phyloP scores from a whole-genome alignment of 2,797 vertebrate genomes.

The Neosalanx taihuensis region DNA sequence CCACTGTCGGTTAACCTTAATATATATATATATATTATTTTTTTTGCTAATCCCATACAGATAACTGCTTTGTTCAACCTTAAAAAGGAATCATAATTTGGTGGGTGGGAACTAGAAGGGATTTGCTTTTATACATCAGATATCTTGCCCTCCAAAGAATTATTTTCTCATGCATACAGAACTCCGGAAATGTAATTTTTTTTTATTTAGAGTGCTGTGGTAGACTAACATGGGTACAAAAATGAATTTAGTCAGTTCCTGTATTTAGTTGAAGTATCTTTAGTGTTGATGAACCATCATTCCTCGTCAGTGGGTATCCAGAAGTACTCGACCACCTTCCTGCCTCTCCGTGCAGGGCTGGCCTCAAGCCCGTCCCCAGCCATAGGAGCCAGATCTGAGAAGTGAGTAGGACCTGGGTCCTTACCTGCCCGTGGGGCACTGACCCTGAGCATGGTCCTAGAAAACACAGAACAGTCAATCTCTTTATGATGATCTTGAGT shows the following conservation, averaged over 20 bases:
- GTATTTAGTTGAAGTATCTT: neutral
- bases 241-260: no score
- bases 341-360: constrained; percentile 50
- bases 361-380: constrained; percentile 56
- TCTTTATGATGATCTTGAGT: neutral
- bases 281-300: constrained; percentile 21
- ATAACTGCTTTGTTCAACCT: no score
- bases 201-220: no score
- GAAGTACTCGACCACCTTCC: constrained; percentile 77
- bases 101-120: no score
- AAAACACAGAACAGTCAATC: neutral
- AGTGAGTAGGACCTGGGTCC: constrained; percentile 59
- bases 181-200: no score
- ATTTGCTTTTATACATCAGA: no score
- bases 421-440: constrained; percentile 56
- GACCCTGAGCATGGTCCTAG: constrained; percentile 65
- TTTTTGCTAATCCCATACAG: no score
- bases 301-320: constrained; percentile 79
- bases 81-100: no score
- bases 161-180: no score
- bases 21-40: no score
- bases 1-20: neutral
- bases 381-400: constrained; percentile 65
- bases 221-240: no score
- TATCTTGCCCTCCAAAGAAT: no score